phyloP scores from a whole-genome alignment of 2,113 vertebrate genomes.

The Isurus oxyrinchus region DNA sequence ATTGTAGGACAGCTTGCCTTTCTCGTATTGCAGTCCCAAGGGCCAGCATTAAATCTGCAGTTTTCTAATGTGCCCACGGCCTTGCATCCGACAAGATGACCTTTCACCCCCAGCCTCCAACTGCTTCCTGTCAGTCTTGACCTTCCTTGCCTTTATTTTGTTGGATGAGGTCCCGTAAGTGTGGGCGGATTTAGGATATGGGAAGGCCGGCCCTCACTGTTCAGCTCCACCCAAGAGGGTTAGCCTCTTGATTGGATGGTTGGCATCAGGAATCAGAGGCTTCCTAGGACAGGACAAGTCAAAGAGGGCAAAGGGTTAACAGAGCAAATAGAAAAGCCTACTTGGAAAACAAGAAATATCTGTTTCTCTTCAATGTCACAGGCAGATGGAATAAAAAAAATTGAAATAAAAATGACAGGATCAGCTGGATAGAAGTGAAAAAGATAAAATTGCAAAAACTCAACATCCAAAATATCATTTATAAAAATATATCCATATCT shows the following conservation, averaged over 20 bases:
- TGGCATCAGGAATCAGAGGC: not conserved
- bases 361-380: not conserved
- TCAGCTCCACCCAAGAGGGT: no score
- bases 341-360: not conserved
- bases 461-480: slow-evolving; percentile 17
- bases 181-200: no score
- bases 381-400: not conserved
- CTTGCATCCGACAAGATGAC: not conserved
- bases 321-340: not conserved
- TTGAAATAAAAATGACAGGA: not conserved
- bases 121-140: not conserved
- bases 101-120: not conserved
- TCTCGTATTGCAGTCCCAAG: not conserved
- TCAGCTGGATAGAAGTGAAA: not conserved
- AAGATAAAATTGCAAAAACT: slow-evolving; percentile 2
- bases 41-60: not conserved
- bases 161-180: no score
- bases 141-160: not conserved
- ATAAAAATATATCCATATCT: not conserved
- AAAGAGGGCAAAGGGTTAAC: not conserved
- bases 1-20: not conserved
- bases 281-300: not conserved
- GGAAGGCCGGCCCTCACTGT: no score
- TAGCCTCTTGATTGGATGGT: not conserved
- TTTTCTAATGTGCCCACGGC: not conserved